Evolutionary conservation across 2,113 vertebrate species (phyloP).

Genomic region (Hippopotamus amphibius): DNA sequence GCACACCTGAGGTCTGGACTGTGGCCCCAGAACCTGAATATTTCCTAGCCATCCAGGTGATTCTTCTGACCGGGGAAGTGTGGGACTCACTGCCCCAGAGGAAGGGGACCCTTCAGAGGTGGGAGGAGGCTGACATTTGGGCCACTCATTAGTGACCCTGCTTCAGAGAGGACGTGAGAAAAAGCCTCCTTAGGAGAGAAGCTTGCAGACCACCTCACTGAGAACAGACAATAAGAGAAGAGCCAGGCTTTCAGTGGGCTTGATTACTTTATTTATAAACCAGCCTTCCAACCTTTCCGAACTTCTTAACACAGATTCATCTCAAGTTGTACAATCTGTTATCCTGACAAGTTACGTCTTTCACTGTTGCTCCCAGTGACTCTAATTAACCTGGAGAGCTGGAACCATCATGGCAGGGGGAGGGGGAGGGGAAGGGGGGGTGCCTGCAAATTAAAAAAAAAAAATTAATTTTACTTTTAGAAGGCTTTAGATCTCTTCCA

Average conservation of each 20-base stretch:
- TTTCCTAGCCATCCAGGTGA: not conserved
- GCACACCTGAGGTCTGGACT: not conserved
- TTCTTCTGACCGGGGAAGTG: not conserved
- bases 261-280: constrained; percentile 66
- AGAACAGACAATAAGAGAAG: constrained; percentile 43
- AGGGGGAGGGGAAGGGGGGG: not conserved
- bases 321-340: constrained; percentile 1
- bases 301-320: not conserved
- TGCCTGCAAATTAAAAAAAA: not conserved
- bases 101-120: too few species aligned
- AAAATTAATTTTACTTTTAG: not conserved
- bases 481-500: not conserved
- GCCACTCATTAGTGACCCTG: not conserved
- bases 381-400: not conserved
- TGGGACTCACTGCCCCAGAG: not conserved
- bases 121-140: not conserved
- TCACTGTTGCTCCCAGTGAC: not conserved
- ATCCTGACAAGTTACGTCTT: not conserved
- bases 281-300: constrained; percentile 56
- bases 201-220: not conserved
- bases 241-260: constrained; percentile 35
- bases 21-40: not conserved
- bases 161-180: not conserved
- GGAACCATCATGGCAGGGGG: not conserved
- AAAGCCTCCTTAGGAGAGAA: not conserved